Base-by-base conservation (phyloP, 37 sponge, comb jelly and placozoan genomes). In the Lycopodina hypogea region DNA sequence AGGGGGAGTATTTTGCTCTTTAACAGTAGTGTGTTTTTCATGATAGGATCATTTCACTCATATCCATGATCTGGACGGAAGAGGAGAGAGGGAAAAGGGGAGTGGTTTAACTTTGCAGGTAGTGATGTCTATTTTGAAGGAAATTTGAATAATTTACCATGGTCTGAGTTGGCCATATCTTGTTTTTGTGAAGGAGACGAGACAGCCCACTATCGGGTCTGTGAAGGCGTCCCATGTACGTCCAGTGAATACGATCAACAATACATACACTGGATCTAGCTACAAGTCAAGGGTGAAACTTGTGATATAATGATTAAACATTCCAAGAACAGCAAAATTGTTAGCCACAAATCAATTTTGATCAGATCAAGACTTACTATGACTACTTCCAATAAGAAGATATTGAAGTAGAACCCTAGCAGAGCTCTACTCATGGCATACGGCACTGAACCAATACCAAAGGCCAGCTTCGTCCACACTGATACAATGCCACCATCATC, bases 171-270 rank as follows among this genome's bases (percentile, higher is more conserved):
- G 75, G 8, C 93, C 93, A 57, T 82, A 53, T 65, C 79, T 67
- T n/a, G 90, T 89, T 56, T 74, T 85, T 0, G 90, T 93, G 22
- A 65, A 35, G n/a, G 63, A 80, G 69, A 77, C 68, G 29, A 94
- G 81, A 45, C 79, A 91, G 1, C 95, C 95, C 26, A 91, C 66
- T 17, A 81, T 21, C n/a, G 95, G 95, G 34, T 94, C 95, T 45
- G 95, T 91, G 26, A 94, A 68, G 61, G 92, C 91, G 52, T 94
- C 95, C 95, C 95, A 94, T 19, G 81, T 80, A 32, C 87, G 41
- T 0, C 95, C 95, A 42, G 71, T 32, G 37, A 94, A 91, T 67
- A 94, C 90, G 36, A 94, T 89, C 42, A 91, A 38, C 15, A 87
- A 70, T 42, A 86, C 95, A 69, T 84, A 94, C 17, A 69, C 48